Base-by-base conservation (phyloP, 2,888 invertebrate genomes). In the Monoplex corrugatus region DNA sequence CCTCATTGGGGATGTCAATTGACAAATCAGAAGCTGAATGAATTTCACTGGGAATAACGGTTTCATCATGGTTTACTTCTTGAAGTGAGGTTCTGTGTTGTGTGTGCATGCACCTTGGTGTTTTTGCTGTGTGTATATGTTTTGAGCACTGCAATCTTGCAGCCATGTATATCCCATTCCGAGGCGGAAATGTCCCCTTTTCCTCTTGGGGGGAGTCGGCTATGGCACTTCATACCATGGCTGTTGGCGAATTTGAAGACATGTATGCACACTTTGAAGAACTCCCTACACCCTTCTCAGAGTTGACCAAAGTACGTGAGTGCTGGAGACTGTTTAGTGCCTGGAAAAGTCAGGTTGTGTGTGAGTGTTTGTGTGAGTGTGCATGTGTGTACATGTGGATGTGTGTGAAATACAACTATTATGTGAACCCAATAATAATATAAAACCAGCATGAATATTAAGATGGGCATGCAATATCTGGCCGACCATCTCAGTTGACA, bases 191-290 rank as follows among this genome's bases (percentile, higher is more conserved):
- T 45, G 93, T 94, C 86, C 95, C 95, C 87, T 96, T 97, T 94
- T 93, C 94, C 89, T 94, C 98, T 72, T 98, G 99, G 0, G 97
- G 98, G 96, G 99, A 99, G 96, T 98, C 98, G 40, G 97, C 99
- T 72, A 98, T 99, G 97, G 98, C 99, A 0, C 99, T 99, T 98
- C 99, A 99, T 96, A 97, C 99, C 85, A 99, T 99, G 98, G 99
- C 99, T 0, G 97, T 99, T 94, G 98, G 99, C 1, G 99, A 99
- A 93, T 99, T 99, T 96, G 98, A 98, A 0, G 98, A 98, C 95
- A 98, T 99, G 95, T 99, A 98, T 95, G 97, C 97, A 43, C 98
- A 98, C 0, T 98, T 99, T 96, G 98, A 98, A 92, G 97, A 97
- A 0, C 97, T 98, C 94, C 98, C 99, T 95, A 88, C 94, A 90